A percentile compares a stretch with the other conserved stretches of the same genome.
Conservation (phyloP, 2,888 invertebrate species). For the Chelonus formosanus region DNA sequence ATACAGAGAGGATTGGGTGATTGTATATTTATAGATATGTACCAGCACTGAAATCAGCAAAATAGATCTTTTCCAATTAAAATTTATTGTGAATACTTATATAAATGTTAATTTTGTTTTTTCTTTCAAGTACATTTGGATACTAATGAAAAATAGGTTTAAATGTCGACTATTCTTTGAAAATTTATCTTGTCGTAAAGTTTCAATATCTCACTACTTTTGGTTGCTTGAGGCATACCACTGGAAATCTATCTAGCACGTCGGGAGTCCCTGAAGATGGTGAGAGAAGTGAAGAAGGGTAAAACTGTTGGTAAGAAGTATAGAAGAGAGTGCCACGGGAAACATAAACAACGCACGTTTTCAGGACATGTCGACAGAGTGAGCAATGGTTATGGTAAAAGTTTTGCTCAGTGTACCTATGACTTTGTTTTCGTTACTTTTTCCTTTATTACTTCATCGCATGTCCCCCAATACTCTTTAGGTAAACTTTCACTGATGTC, state of each 20-base stretch:
- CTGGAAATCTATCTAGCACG: conserved; percentile 17
- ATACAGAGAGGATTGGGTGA: too few relatives aligned
- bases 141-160: not conserved
- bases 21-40: too few relatives aligned
- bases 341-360: conserved; percentile 51
- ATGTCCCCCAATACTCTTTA: not conserved
- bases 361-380: conserved; percentile 44
- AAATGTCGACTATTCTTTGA: not conserved
- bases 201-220: conserved; percentile 7
- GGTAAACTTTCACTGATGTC: too few relatives aligned
- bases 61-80: too few relatives aligned
- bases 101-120: too few relatives aligned
- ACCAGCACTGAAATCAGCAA: too few relatives aligned
- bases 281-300: conserved; percentile 17
- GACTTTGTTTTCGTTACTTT: conserved; percentile 6
- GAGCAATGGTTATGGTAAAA: conserved; percentile 53
- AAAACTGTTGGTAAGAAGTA: conserved; percentile 12
- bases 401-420: conserved; percentile 39
- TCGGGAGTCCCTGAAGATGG: conserved; percentile 1
- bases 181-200: too few relatives aligned
- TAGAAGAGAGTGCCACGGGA: conserved; percentile 35
- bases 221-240: conserved; percentile 13
- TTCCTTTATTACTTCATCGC: conserved; percentile 1
- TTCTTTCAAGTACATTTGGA: too few relatives aligned
- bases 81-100: too few relatives aligned